phyloP scores from a whole-genome alignment of 2,888 invertebrate species.

The Aspidapion aeneum region DNA sequence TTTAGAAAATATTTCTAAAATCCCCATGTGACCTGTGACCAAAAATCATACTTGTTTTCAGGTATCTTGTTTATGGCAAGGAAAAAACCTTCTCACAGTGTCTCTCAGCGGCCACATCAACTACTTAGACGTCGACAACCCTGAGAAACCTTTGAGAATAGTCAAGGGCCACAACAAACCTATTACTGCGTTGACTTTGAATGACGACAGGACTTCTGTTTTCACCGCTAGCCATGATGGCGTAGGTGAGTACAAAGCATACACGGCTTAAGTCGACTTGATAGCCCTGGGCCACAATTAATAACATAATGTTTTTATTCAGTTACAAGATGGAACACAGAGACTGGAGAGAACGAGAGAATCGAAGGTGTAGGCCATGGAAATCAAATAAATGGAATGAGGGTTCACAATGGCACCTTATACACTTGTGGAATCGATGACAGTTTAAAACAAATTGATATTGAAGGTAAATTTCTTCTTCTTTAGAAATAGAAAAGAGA shows the following conservation, averaged over 20 bases:
- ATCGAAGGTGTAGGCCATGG: constrained; percentile 86
- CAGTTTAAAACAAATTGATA: constrained; percentile 67
- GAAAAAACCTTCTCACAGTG: constrained; percentile 77
- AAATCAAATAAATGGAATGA: constrained; percentile 93
- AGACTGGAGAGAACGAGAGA: constrained; percentile 79
- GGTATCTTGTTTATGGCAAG: constrained; percentile 94
- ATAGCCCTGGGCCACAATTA: no score
- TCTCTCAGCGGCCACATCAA: constrained; percentile 95
- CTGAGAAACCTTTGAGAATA: constrained; percentile 72
- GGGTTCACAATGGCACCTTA: constrained; percentile 62
- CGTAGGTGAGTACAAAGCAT: constrained; percentile 44
- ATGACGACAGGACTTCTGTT: constrained; percentile 69
- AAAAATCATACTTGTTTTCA: no score
- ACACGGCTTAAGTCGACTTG: no score
- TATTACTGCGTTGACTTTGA: constrained; percentile 82
- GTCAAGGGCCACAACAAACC: constrained; percentile 98
- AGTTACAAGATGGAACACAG: constrained; percentile 79
- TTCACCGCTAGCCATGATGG: constrained; percentile 96
- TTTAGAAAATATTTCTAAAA: no score
- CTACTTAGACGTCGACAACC: constrained; percentile 86
- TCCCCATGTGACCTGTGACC: no score
- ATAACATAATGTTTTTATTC: no score
- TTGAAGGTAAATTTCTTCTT: constrained; percentile 41
- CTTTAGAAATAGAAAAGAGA: no score
- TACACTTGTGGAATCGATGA: constrained; percentile 95